These are phyloP conservation scores for Tyto alba DNA, from an alignment of 2,113 vertebrate genomes.

Conservation along the genomic window DNA sequence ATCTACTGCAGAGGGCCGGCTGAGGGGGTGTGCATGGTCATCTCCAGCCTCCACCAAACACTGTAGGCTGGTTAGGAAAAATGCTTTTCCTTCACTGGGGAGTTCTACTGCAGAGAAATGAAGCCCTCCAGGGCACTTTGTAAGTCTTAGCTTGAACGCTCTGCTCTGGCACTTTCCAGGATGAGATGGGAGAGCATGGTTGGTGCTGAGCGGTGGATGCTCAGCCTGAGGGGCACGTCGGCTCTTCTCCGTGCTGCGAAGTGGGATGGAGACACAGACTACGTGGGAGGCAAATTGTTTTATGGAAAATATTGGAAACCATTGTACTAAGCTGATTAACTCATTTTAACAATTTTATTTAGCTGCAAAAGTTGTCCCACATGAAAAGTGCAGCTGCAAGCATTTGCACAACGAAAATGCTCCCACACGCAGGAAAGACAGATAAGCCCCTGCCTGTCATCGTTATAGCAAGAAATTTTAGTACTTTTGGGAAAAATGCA, in stretches of 20 bases:
- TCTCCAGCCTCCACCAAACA: background rate
- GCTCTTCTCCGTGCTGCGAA: background rate
- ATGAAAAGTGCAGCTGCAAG: background rate
- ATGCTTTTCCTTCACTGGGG: background rate
- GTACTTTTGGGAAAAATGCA: background rate
- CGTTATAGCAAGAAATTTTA: background rate
- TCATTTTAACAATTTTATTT: background rate
- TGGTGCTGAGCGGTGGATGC: background rate
- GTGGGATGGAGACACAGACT: background rate
- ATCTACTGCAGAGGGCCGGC: background rate
- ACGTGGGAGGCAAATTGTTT: slow-evolving; percentile 9
- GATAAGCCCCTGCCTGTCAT: background rate
- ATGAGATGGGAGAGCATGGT: background rate
- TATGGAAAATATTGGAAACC: background rate
- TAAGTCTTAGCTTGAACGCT: background rate
- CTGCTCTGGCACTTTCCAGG: background rate
- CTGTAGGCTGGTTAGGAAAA: background rate
- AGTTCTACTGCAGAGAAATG: background rate
- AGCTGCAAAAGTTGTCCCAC: background rate
- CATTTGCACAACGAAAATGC: background rate
- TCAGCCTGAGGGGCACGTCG: background rate
- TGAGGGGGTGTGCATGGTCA: background rate
- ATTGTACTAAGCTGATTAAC: background rate
- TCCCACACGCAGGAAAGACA: background rate
- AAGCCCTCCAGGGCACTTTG: background rate